Evolutionary conservation across 2,797 vertebrate genomes (phyloP), one percentile per base, ranked within the genome.

Genomic region (Dryobates pubescens): DNA sequence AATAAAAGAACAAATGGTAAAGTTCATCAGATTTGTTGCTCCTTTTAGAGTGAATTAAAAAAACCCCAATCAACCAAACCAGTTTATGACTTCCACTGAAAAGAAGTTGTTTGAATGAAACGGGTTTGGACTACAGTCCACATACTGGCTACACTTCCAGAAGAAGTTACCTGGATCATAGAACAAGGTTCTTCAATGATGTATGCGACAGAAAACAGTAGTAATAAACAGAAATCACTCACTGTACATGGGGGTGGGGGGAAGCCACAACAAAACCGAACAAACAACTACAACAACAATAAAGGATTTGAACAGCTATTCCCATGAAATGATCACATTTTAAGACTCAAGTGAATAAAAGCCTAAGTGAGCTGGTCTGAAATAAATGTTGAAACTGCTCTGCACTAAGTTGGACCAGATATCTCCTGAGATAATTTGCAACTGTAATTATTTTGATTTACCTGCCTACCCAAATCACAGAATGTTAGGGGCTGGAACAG

Each of bases 31-130:
- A 69, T 69, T 71, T 85, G 51, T 62, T 58, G 74, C 12, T 71
- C 38, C n/a, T 87, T 68, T 68, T 77, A 63, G 34, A 68, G 59
- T 20, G 17, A 92, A 71, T 17, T 43, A 43, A 85, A 93, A 6
- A 17, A 79, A 69, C 32, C 1, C 41, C 11, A 85, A 71, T 30
- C 59, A 74, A 82, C 77, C 6, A 80, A 87, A 89, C 45, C 7
- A 68, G 75, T 89, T 92, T 80, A 77, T 1, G 3, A 69, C 36
- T 77, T 58, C 24, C 61, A 71, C 5, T 38, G 43, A 62, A 82
- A 88, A 74, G 27, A 82, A 89, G 34, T 49, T 22, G 23, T 24
- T 34, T 71, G 29, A 64, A 86, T 38, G 77, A 95, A 82, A 56
- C n/a, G 9, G 9, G 34, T 89, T 77, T 23, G 61, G 64, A 73